phyloP scores from a whole-genome alignment of 1,140 invertebrate genomes.

The Bombus consobrinus region DNA sequence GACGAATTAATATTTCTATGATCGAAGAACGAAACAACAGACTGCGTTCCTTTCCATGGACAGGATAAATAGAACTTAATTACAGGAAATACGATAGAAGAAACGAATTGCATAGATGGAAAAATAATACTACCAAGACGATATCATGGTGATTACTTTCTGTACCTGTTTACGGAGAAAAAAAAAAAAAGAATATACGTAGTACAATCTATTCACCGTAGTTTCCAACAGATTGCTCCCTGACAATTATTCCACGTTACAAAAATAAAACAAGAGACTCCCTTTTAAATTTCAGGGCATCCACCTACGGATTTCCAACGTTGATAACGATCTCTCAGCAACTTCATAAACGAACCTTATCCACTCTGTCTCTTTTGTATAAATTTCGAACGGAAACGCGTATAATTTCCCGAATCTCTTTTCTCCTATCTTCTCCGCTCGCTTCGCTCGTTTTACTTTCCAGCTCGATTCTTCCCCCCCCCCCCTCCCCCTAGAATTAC shows the following conservation, averaged over 20 bases:
- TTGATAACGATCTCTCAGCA: neutral
- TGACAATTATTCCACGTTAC: neutral
- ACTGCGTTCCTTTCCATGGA: too few species aligned
- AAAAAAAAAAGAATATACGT: too few species aligned
- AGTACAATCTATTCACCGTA: neutral
- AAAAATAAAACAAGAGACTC: neutral
- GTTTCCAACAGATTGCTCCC: neutral
- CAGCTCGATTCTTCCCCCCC: neutral
- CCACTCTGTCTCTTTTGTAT: neutral
- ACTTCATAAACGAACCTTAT: neutral
- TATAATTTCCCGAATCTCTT: slow-evolving; percentile 9
- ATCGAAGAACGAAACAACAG: neutral
- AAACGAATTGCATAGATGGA: too few species aligned
- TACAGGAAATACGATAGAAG: too few species aligned
- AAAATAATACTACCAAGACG: too few species aligned
- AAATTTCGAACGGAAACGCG: neutral
- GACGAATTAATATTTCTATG: neutral
- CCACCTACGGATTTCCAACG: neutral
- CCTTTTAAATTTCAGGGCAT: neutral
- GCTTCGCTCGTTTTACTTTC: neutral
- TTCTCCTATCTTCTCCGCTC: neutral
- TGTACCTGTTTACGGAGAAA: too few species aligned
- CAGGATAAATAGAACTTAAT: too few species aligned
- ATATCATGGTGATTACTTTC: too few species aligned
- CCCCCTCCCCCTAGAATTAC: neutral